Conservation (phyloP, 2,113 vertebrate genomes). For the Platichthys stellatus region DNA sequence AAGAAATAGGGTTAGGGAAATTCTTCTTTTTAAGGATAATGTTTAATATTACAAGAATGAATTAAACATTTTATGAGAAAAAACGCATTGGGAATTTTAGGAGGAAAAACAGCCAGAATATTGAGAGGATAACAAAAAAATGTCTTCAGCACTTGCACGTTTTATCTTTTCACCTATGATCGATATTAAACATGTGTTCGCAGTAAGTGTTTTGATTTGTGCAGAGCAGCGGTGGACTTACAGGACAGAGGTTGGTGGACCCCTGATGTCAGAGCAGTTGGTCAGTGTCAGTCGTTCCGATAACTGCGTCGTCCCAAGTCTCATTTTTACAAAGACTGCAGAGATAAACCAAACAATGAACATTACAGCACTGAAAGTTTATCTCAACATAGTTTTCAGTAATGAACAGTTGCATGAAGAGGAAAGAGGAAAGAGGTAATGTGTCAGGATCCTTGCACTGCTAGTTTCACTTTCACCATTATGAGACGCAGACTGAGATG, state of each 20-base stretch:
- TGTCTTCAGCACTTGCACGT: no score
- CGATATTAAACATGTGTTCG: not conserved
- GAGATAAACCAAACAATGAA: constrained; percentile 5
- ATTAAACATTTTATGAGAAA: no score
- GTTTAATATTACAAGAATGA: no score
- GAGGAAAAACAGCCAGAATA: no score
- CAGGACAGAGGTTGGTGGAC: constrained; percentile 21
- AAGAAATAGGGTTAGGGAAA: no score
- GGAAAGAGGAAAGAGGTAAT: not conserved
- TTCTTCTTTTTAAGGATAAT: no score
- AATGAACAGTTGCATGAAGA: not conserved
- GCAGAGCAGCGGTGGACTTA: constrained; percentile 34
- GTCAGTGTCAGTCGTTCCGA: constrained; percentile 37
- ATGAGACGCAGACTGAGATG: no score
- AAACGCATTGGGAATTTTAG: no score
- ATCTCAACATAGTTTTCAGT: not conserved
- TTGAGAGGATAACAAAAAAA: no score
- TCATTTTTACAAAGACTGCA: constrained; percentile 39
- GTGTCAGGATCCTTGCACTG: not conserved
- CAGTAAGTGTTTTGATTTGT: not conserved
- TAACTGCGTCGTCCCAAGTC: not conserved
- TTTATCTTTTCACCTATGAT: not conserved
- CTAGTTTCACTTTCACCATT: not conserved
- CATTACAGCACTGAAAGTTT: not conserved
- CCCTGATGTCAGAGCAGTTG: constrained; percentile 60